A percentile compares a stretch with the other conserved stretches of the same genome.
These are phyloP conservation scores for Leptinotarsa defecta DNA, from an alignment of 1,140 invertebrate species.

Conservation along the genomic window DNA sequence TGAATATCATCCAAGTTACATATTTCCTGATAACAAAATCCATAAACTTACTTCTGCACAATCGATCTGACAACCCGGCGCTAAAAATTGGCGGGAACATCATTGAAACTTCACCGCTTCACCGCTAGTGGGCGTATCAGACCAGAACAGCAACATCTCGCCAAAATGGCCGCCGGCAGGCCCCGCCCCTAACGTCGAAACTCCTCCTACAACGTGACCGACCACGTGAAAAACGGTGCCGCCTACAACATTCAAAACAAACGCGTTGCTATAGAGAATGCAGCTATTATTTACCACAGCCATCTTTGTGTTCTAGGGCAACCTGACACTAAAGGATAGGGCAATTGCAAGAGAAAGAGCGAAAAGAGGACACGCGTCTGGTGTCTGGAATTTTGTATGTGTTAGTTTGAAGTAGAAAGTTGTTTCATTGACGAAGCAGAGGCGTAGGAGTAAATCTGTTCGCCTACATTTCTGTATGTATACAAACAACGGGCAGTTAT, in stretches of 20 bases:
- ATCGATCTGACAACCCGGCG: background rate
- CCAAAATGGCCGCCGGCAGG: slow-evolving; percentile 35
- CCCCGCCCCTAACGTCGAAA: slow-evolving; percentile 22
- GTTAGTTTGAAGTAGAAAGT: background rate
- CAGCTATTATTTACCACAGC: slow-evolving; percentile 24
- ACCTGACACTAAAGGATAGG: slow-evolving; percentile 12
- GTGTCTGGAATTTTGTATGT: background rate
- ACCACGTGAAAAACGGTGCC: slow-evolving; percentile 33
- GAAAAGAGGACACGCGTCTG: slow-evolving; percentile 4
- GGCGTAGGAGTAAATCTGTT: background rate
- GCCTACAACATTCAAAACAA: slow-evolving; percentile 25
- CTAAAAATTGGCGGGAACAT: slow-evolving; percentile 18
- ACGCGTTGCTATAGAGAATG: slow-evolving; percentile 35
- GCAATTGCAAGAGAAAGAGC: slow-evolving; percentile 2
- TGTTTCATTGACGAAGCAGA: background rate
- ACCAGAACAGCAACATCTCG: slow-evolving; percentile 29
- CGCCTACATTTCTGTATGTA: background rate
- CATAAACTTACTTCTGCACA: too few relatives aligned
- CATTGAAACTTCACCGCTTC: background rate
- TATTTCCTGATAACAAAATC: too few relatives aligned
- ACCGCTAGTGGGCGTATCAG: slow-evolving; percentile 29
- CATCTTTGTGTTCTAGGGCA: slow-evolving; percentile 33
- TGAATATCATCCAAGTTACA: too few relatives aligned
- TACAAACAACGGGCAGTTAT: too few relatives aligned
- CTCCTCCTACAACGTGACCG: slow-evolving; percentile 24